Percentiles rank a stretch among this genome's conserved stretches.
phyloP scores from a whole-genome alignment of 1,140 invertebrate species.

The Zaprionus lachaisei region DNA sequence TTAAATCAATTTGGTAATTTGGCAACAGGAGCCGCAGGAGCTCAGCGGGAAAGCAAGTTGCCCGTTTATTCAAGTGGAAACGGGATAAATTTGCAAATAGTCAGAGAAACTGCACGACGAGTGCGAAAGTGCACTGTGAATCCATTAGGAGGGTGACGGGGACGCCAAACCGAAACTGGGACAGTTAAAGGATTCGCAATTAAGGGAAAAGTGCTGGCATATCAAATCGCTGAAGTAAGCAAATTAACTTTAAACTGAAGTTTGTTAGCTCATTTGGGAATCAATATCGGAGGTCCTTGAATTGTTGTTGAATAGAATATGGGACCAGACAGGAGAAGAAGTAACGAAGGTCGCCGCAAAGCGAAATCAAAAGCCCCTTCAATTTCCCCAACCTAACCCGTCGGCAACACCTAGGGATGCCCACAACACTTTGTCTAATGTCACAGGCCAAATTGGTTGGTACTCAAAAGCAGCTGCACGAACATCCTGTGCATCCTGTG shows the following conservation, averaged over 20 bases:
- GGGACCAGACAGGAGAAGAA: neutral
- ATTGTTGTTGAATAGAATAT: neutral
- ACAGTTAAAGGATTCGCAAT: neutral
- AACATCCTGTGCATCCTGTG: slow-evolving; percentile 63
- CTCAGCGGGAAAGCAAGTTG: slow-evolving; percentile 4
- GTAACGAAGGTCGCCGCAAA: slow-evolving; percentile 29
- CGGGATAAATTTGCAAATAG: slow-evolving; percentile 66
- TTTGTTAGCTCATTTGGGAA: slow-evolving; percentile 16
- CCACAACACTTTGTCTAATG: slow-evolving; percentile 52
- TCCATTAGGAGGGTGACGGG: neutral
- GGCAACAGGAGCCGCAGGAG: slow-evolving; percentile 16
- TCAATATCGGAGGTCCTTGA: slow-evolving; percentile 30
- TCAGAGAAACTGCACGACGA: slow-evolving; percentile 17
- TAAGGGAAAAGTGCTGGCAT: slow-evolving; percentile 10
- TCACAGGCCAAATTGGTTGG: slow-evolving; percentile 58
- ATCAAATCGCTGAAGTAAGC: slow-evolving; percentile 24
- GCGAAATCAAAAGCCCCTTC: slow-evolving; percentile 17
- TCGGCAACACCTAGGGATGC: slow-evolving; percentile 30
- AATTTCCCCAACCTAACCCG: slow-evolving; percentile 13
- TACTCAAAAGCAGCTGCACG: slow-evolving; percentile 60
- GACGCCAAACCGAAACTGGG: neutral
- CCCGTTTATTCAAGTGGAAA: slow-evolving; percentile 32
- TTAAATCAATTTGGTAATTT: slow-evolving; percentile 63
- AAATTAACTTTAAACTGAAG: slow-evolving; percentile 31
- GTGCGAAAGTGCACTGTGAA: neutral